phyloP scores from a whole-genome alignment of 2,113 vertebrate genomes.

The Eolophus roseicapilla region DNA sequence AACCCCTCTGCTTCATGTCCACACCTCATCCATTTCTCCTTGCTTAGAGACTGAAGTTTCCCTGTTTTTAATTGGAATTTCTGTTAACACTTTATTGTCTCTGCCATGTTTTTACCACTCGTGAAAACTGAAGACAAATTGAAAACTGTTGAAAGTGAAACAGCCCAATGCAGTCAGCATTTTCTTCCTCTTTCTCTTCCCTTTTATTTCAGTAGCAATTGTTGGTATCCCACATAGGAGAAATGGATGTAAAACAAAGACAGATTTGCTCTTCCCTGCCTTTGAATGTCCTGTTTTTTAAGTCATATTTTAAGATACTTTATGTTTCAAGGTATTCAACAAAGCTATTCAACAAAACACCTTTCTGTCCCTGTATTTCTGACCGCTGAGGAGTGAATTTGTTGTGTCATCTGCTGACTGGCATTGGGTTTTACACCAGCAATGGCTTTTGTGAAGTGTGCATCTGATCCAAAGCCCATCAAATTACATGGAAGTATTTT shows the following conservation, averaged over 20 bases:
- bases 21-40: background rate
- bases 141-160: background rate
- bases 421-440: background rate
- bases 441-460: background rate
- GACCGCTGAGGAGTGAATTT: background rate
- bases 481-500: conserved; percentile 18
- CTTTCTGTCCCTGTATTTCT: background rate
- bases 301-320: background rate
- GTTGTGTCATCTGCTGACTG: background rate
- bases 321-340: background rate
- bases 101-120: background rate
- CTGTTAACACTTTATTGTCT: background rate
- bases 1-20: background rate
- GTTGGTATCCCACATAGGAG: background rate
- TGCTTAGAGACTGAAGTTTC: background rate
- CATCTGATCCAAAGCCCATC: background rate
- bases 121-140: background rate
- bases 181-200: background rate
- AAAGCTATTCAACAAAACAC: background rate
- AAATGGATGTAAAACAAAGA: background rate
- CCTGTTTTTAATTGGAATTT: background rate
- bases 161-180: background rate
- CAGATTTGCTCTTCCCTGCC: background rate
- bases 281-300: background rate
- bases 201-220: background rate